These are phyloP conservation scores for Chaetodon auriga DNA, from an alignment of 2,113 vertebrate species.

Conservation along the genomic window DNA sequence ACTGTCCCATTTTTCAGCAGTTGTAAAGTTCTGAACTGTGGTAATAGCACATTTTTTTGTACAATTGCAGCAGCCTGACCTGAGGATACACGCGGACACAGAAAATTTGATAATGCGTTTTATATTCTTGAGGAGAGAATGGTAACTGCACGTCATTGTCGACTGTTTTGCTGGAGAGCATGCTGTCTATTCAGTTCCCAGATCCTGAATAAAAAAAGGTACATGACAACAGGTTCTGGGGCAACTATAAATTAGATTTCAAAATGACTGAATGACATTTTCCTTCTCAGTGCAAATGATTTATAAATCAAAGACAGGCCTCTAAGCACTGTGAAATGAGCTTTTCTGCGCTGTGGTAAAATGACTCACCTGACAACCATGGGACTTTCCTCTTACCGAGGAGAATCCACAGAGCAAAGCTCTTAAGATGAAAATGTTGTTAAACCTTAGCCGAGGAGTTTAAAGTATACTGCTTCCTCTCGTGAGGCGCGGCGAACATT, in stretches of 20 bases:
- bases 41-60: constrained; percentile 14
- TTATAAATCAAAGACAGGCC: constrained; percentile 65
- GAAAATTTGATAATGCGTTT: constrained; percentile 25
- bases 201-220: constrained; percentile 37
- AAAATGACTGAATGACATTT: constrained; percentile 73
- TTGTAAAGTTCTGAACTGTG: constrained; percentile 21
- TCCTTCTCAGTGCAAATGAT: constrained; percentile 64
- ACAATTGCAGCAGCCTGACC: constrained; percentile 18
- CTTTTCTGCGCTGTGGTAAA: constrained; percentile 53
- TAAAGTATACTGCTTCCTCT: constrained; percentile 20
- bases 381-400: constrained; percentile 39
- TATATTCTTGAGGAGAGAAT: constrained; percentile 28
- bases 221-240: constrained; percentile 55
- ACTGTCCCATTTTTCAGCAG: constrained; percentile 48
- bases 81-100: not conserved
- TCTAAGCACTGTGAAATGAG: constrained; percentile 71
- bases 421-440: constrained; percentile 36
- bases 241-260: constrained; percentile 69
- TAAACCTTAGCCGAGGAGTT: constrained; percentile 28
- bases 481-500: constrained; percentile 32
- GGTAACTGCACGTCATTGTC: constrained; percentile 17
- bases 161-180: constrained; percentile 24
- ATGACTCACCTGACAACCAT: constrained; percentile 56
- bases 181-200: constrained; percentile 27
- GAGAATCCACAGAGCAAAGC: constrained; percentile 27